phyloP scores from a whole-genome alignment of 2,888 invertebrate genomes.

The Ypsolopha scabrella region DNA sequence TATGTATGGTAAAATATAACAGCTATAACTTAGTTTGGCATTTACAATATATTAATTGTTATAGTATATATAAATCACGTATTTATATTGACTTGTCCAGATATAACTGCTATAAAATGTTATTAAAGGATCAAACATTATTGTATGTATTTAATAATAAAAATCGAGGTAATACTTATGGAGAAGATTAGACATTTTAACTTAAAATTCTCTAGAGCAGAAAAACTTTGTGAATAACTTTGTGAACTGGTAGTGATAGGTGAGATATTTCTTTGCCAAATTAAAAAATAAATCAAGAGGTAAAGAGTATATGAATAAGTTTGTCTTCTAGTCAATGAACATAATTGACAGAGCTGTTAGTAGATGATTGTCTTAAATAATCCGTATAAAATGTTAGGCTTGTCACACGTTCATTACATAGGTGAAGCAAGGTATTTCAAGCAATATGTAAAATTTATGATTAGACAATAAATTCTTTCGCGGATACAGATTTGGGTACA shows the following conservation, averaged over 20 bases:
- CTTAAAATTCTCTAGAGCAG: neutral
- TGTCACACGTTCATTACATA: no score
- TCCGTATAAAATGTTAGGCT: no score
- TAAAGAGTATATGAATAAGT: no score
- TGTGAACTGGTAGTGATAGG: constrained; percentile 38
- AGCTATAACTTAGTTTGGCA: constrained; percentile 55
- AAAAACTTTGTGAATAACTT: constrained; percentile 39
- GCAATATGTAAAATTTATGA: neutral
- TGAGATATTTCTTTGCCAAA: no score
- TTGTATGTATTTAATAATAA: constrained; percentile 27
- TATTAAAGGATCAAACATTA: constrained; percentile 1
- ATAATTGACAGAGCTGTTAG: no score
- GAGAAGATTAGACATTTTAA: constrained; percentile 15
- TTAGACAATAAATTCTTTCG: neutral
- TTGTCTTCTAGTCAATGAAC: no score
- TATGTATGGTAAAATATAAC: constrained; percentile 65
- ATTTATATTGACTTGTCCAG: constrained; percentile 21
- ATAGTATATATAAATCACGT: neutral
- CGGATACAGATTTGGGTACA: neutral
- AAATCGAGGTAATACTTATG: constrained; percentile 63
- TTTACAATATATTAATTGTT: constrained; percentile 39
- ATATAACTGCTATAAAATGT: constrained; percentile 12
- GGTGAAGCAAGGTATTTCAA: no score
- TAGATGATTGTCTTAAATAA: no score
- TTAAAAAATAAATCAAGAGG: no score